Evolutionary conservation across 2,797 vertebrate species (phyloP).

Genomic region (Calcarius lapponicus): DNA sequence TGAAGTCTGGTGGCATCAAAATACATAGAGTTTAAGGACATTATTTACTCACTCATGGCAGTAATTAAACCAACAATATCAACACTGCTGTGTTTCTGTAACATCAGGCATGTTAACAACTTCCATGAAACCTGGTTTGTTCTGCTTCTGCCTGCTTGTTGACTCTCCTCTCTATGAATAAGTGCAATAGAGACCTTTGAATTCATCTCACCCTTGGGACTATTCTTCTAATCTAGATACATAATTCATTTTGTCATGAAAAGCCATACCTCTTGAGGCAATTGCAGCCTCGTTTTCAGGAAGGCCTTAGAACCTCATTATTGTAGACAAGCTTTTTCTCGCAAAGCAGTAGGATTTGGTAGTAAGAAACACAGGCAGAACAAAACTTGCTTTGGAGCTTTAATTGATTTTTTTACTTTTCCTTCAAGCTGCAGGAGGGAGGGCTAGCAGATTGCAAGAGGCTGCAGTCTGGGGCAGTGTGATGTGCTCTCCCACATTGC

Average conservation of each 20-base stretch:
- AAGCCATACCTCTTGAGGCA: neutral
- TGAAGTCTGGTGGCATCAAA: neutral
- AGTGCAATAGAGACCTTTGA: neutral
- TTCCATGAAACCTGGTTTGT: neutral
- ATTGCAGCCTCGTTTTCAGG: neutral
- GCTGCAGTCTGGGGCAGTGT: neutral
- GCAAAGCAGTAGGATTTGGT: neutral
- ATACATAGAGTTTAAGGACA: accelerated
- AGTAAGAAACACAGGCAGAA: neutral
- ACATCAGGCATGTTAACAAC: neutral
- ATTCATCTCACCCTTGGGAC: neutral
- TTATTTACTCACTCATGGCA: neutral
- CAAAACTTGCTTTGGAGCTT: neutral
- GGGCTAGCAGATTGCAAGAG: neutral
- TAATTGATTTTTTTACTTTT: neutral
- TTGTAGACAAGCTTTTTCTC: neutral
- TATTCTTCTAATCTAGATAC: neutral
- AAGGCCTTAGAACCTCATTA: neutral
- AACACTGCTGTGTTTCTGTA: neutral
- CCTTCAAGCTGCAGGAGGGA: neutral
- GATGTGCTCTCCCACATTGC: neutral
- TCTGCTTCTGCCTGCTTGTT: neutral
- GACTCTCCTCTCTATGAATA: neutral
- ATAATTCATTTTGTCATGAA: neutral
- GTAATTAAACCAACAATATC: neutral